Evolutionary conservation across 2,113 vertebrate species (phyloP), one percentile per base, ranked within the genome.

Genomic region (Trematomus loennbergii): DNA sequence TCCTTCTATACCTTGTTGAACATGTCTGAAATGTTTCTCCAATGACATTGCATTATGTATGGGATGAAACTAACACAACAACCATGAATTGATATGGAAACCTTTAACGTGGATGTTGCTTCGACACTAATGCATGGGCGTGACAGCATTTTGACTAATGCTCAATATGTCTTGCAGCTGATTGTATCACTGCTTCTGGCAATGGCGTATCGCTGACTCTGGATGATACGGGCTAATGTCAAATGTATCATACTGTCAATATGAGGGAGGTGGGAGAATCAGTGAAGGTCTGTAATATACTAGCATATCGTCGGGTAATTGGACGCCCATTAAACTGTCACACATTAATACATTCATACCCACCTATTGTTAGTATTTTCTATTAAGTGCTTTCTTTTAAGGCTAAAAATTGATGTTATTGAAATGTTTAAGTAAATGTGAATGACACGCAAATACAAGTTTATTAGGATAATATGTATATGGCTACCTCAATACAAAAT

Each of bases 141-240:
- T 86, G 84, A 61, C 54, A 16, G 54, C 75, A 29, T 55, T 53
- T 16, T 76, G 88, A 89, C 88, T 88, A 78, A 90, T 12, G 74
- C 67, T 79, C 11, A 5, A 1, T 25, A 15, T 49, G 36, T 36
- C 36, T 50, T 33, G 66, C 64, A 46, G 80, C 50, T 67, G 69
- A 33, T 60, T 40, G 17, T 10, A 40, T 61, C 17, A 3, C 5
- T 17, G 83, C 89, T 87, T 71, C 68, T 81, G 81, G 83, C 75
- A 0, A 66, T 62, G 85, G 76, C 79, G 1, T 60, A 22, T 20
- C 2, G 9, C 70, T 66, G 72, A 71, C n/a, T 80, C 22, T 33
- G 58, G 40, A 52, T 55, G 16, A 20, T 68, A 50, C 45, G 22
- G 5, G 17, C 13, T 6, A 10, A 49, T 20, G 50, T 46, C 25